Evolutionary conservation across 2,113 vertebrate species (phyloP), one percentile per base, ranked within the genome.

Genomic region (Rhabdomys dilectus): DNA sequence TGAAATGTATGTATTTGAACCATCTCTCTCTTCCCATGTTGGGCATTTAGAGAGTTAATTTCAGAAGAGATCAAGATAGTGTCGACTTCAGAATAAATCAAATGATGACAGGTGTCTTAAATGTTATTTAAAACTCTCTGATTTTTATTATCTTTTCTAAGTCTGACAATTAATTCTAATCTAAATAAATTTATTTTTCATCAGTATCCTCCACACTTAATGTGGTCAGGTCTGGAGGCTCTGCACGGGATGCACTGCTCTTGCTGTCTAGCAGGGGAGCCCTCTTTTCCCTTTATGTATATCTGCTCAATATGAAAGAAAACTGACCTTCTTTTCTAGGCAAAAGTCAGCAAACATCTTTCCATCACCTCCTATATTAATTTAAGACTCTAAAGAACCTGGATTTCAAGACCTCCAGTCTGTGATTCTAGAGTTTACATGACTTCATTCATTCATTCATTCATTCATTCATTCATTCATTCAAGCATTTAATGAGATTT

Each of bases 161-260:
- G n/a, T 89, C 56, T 70, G 72, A 94, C 58, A 94, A 89, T 89
- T 86, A 84, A 93, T 29, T 95, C 1, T 92, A 29, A 87, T 62
- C 15, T n/a, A n/a, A 42, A 16, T 87, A 56, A 91, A 82, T 78
- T 89, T 26, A 68, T 77, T 94, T 93, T 62, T 89, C 60, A 60
- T 5, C 88, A 91, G 21, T 11, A 64, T 2, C 51, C 17, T 31
- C 66, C 66, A 72, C 4, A n/a, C 12, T 11, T 26, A 89, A 64
- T n/a, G 1, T 42, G 21, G 12, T 58, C 26, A 94, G 21, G 31
- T n/a, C 58, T 12, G 7, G n/a, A 8, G 26, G 3, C 6, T 85
- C 84, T 45, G 31, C 0, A 73, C 4, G 64, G 64, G 17, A 72
- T 2, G 3, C 22, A 45, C 45, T 70, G 10, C 12, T 85, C 73